A percentile compares a stretch with the other conserved stretches of the same genome.
These are phyloP conservation scores for Labeo catla DNA, from an alignment of 2,113 vertebrate genomes.

Conservation along the genomic window DNA sequence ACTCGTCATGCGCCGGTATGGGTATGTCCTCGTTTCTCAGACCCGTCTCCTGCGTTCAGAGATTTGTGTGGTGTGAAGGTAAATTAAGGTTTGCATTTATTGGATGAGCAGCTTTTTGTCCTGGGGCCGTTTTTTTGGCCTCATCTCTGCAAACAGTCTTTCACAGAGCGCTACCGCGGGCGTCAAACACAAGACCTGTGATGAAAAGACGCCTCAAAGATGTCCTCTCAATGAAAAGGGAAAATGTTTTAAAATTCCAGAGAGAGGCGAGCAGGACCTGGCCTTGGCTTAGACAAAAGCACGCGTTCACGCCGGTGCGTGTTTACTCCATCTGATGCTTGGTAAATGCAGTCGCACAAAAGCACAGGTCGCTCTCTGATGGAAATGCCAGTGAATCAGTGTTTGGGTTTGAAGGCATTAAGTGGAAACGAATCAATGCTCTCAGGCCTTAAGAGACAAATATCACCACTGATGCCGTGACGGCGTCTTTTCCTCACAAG, in stretches of 20 bases:
- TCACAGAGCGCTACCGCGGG: neutral
- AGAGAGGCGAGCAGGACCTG: neutral
- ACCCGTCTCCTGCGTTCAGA: neutral
- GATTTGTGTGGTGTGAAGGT: neutral
- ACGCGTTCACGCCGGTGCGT: neutral
- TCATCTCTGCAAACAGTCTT: neutral
- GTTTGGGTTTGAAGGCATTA: neutral
- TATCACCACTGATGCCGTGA: neutral
- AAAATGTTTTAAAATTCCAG: neutral
- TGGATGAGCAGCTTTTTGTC: neutral
- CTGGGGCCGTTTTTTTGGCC: neutral
- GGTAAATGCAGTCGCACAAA: neutral
- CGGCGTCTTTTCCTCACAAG: neutral
- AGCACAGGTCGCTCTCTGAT: neutral
- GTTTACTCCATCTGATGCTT: neutral
- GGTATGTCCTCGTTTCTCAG: neutral
- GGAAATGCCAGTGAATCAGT: neutral
- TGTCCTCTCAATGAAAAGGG: neutral
- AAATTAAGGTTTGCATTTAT: neutral
- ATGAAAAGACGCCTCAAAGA: neutral
- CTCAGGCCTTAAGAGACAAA: neutral
- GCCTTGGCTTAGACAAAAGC: constrained; percentile 10
- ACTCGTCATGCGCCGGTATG: neutral
- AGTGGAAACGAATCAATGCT: constrained; percentile 8
- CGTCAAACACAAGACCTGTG: neutral